These are phyloP conservation scores for Actinostola sp. DNA, from an alignment of 92 coral and sea anemone species.

Conservation along the genomic window DNA sequence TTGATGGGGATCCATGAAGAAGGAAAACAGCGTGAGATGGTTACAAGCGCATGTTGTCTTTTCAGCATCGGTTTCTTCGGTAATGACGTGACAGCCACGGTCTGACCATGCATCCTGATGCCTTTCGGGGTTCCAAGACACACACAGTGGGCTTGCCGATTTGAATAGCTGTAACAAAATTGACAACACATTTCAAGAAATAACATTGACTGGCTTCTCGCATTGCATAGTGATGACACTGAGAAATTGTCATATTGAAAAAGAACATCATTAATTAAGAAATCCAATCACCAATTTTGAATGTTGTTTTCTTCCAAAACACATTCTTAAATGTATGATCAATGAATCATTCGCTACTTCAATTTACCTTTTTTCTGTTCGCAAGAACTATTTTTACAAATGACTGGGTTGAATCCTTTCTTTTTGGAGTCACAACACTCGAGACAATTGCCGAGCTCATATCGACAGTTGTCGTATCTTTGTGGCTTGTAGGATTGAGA, in stretches of 20 bases:
- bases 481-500: background rate
- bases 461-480: background rate
- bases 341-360: background rate
- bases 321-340: background rate
- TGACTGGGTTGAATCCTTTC: background rate
- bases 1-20: constrained; percentile 41
- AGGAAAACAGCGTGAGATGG: constrained; percentile 57
- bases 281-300: background rate
- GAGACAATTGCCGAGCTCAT: constrained; percentile 38
- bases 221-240: no score
- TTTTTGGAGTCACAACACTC: constrained; percentile 42
- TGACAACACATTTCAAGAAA: background rate
- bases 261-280: no score
- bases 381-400: constrained; percentile 42
- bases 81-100: constrained; percentile 55
- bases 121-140: constrained; percentile 52
- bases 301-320: background rate
- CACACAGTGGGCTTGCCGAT: constrained; percentile 17
- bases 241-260: no score
- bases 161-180: constrained; percentile 1
- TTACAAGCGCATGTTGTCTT: constrained; percentile 59
- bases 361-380: constrained; percentile 20
- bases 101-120: constrained; percentile 40
- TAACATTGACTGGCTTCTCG: background rate
- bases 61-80: constrained; percentile 29